A percentile compares a stretch with the other conserved stretches of the same genome.
Evolutionary conservation across 2,113 vertebrate genomes (phyloP).

Genomic region (Microcebus griseorufus): DNA sequence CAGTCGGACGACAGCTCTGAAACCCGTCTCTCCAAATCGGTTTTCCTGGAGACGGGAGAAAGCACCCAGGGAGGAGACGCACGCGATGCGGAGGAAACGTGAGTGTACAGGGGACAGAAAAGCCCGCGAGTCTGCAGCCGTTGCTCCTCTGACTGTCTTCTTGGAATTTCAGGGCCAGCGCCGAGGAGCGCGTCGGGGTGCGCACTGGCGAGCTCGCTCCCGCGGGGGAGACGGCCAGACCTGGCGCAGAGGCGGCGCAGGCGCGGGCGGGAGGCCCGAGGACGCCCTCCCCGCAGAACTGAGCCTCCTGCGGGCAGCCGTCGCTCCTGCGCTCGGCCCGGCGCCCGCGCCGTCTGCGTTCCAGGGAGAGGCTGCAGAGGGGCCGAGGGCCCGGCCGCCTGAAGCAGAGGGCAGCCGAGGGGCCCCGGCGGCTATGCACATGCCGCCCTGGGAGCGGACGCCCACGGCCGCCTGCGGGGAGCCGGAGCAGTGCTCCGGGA

Average conservation of each 20-base stretch:
- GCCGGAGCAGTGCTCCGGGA: not conserved
- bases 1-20: slow-evolving; percentile 90
- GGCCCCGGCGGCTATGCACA: not conserved
- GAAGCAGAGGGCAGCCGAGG: not conserved
- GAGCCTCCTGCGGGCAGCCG: too few relatives aligned
- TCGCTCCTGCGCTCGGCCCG: too few relatives aligned
- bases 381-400: fast-evolving
- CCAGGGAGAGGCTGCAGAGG: too few relatives aligned
- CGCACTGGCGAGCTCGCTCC: not conserved
- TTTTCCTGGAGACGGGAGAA: slow-evolving; percentile 85
- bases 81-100: fast-evolving
- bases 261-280: too few relatives aligned
- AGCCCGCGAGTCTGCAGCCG: fast-evolving
- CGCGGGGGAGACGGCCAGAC: fast-evolving
- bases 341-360: too few relatives aligned
- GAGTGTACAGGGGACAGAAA: not conserved
- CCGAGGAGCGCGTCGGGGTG: fast-evolving
- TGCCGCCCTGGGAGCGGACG: too few relatives aligned
- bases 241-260: not conserved
- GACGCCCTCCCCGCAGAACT: too few relatives aligned
- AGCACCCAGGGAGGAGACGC: slow-evolving; percentile 84
- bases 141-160: not conserved
- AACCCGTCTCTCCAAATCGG: slow-evolving; percentile 81
- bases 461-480: not conserved
- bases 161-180: not conserved